These are phyloP conservation scores for Cataglyphis hispanica DNA, from an alignment of 1,140 invertebrate genomes.

Conservation along the genomic window DNA sequence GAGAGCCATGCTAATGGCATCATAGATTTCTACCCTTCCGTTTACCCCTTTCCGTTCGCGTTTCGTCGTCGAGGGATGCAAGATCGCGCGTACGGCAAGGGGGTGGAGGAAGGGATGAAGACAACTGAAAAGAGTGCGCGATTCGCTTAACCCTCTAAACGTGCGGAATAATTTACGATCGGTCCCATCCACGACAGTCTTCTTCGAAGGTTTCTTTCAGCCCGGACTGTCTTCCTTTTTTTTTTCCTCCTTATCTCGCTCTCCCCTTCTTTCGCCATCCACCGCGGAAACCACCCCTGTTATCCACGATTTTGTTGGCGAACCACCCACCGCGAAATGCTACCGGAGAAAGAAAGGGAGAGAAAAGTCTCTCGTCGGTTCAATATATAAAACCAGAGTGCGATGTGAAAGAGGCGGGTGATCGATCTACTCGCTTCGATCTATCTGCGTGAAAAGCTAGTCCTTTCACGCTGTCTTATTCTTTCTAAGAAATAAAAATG, in stretches of 20 bases:
- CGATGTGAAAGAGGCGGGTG: conserved; percentile 10
- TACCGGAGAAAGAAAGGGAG: not conserved
- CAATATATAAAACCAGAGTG: conserved; percentile 22
- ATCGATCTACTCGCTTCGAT: conserved; percentile 62
- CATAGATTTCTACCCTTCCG: conserved; percentile 73
- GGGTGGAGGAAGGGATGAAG: conserved; percentile 12
- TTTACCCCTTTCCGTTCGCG: conserved; percentile 63
- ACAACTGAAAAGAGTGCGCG: conserved; percentile 69
- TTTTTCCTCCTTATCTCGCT: not conserved
- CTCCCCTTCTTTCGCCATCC: not conserved
- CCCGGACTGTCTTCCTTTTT: not conserved
- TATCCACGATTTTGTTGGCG: conserved; percentile 18
- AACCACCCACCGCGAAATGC: conserved; percentile 18
- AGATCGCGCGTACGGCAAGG: conserved; percentile 23
- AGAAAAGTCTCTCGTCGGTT: conserved; percentile 15
- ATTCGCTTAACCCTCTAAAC: conserved; percentile 78
- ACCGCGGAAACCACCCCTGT: conserved; percentile 29
- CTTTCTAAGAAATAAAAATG: not conserved
- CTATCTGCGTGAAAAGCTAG: conserved; percentile 2
- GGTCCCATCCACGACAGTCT: conserved; percentile 68
- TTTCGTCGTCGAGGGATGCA: conserved; percentile 50
- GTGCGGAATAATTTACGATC: conserved; percentile 79
- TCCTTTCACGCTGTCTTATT: conserved; percentile 21
- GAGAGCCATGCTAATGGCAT: conserved; percentile 67
- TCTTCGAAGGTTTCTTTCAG: conserved; percentile 64